phyloP scores from a whole-genome alignment of 2,797 vertebrate genomes.

The Coracias cyanogaster region DNA sequence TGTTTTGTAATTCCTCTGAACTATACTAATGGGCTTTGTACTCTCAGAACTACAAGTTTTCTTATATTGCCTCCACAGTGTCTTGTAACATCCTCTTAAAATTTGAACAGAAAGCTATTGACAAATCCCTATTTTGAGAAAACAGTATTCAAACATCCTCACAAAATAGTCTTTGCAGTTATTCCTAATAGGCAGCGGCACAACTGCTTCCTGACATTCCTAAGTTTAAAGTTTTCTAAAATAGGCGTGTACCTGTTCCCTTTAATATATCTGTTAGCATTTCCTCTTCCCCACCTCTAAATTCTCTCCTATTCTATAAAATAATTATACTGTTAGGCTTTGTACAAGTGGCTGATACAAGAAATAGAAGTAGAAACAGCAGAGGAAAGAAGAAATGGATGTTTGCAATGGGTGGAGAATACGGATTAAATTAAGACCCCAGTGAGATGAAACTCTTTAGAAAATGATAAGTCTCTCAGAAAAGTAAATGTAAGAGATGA shows the following conservation, averaged over 20 bases:
- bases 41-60: background rate
- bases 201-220: background rate
- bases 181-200: background rate
- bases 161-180: conserved; percentile 7
- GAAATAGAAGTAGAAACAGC: background rate
- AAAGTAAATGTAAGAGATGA: background rate
- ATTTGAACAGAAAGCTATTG: background rate
- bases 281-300: background rate
- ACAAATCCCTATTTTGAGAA: background rate
- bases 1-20: background rate
- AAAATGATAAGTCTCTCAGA: background rate
- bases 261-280: background rate
- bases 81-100: background rate
- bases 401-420: background rate
- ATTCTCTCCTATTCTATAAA: background rate
- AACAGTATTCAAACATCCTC: background rate
- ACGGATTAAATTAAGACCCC: background rate
- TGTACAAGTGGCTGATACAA: background rate
- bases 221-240: background rate
- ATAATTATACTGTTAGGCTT: background rate
- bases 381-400: background rate
- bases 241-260: background rate
- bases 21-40: conserved; percentile 10
- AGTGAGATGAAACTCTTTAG: background rate
- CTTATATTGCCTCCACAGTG: background rate